Evolutionary conservation across 2,888 invertebrate species (phyloP), one percentile per base, ranked within the genome.

Genomic region (Chrysolina oricalcia): DNA sequence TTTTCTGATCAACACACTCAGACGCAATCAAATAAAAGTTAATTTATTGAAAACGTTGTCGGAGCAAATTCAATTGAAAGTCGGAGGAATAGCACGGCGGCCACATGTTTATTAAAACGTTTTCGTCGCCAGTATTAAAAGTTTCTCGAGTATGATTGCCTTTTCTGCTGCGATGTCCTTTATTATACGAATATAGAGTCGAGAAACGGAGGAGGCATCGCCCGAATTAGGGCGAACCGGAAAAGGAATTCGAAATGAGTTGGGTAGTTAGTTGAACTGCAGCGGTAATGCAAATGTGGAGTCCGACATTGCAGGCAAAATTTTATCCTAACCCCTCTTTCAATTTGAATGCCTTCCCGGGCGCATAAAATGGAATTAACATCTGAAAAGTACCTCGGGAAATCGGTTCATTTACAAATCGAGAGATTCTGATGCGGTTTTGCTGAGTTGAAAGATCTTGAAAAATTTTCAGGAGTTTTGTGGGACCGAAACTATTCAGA

Each of bases 241-340:
- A 72, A 75, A 72, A 48, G 72, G 75, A 75, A 72, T 75, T 72
- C 75, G 72, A 72, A 70, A 75, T 75, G 75, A 72, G 75, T 56
- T 66, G 63, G 69, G 69, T 59, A 72, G 75, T 70, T 70, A 62
- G 66, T 53, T 40, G 71, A 74, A 74, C 62, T 74, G 74, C 74
- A 74, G 66, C 68, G 41, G 46, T 56, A 69, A 73, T 56, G 73
- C 53, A 68, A 73, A 73, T 73, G 59, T 72, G 67, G 67, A 67
- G 17, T 66, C 64, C 48, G 48, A 48, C 53, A 21, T 48, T 71
- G 63, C 63, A 65, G 64, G 48, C 67, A 23, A 50, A 67, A 67
- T 67, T 67, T 35, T 50, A 67, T 67, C 53, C 19, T n/a, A 17
- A 35, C 27, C 50, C 67, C 53, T 35, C 27, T 21, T 46, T 46